Base-by-base conservation (phyloP, 2,113 vertebrate genomes). In the Machaerirhynchus nigripectus region DNA sequence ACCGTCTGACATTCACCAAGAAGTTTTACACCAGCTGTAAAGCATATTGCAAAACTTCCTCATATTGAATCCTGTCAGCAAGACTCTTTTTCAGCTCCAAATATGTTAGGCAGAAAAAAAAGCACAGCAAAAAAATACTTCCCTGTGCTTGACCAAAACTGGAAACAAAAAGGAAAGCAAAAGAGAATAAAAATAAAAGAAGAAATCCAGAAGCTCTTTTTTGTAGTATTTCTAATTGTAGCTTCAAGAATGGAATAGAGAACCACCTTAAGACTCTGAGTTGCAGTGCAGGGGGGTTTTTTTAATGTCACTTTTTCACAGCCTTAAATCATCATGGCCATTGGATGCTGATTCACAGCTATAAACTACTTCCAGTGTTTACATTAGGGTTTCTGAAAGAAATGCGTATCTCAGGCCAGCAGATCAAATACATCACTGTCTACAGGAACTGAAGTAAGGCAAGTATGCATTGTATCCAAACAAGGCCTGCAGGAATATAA, bases 1-100 rank as follows among this genome's bases (percentile, higher is more conserved):
- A 84, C 70, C 79, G 86, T 97, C 68, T 91, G 95, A 96, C 71
- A 59, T 57, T 94, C 87, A 78, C 63, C 23, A 49, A 95, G 74
- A 95, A 95, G 69, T 83, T 96, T 79, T 94, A 94, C 68, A 96
- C 75, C 77, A 87, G 76, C 84, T 97, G 91, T 97, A 97, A 98
- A 97, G 93, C 76, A 56, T 74, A 79, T 97, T 98, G 97, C 97
- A 96, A 98, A 97, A 98, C 89, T 98, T 97, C 96, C 97, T 95
- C 79, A 69, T 96, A 83, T 97, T 92, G 96, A 97, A 96, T 91
- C 91, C 89, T 90, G 89, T 95, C 96, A 97, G 92, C 86, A 96
- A 69, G 82, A 76, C 75, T 84, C 86, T 84, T 11, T 85, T 89
- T 93, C 89, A 77, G 68, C 88, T 96, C 78, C 76, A 96, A 95